Evolutionary conservation across 2,113 vertebrate genomes (phyloP), one percentile per base, ranked within the genome.

Genomic region (Oncorhynchus masou): DNA sequence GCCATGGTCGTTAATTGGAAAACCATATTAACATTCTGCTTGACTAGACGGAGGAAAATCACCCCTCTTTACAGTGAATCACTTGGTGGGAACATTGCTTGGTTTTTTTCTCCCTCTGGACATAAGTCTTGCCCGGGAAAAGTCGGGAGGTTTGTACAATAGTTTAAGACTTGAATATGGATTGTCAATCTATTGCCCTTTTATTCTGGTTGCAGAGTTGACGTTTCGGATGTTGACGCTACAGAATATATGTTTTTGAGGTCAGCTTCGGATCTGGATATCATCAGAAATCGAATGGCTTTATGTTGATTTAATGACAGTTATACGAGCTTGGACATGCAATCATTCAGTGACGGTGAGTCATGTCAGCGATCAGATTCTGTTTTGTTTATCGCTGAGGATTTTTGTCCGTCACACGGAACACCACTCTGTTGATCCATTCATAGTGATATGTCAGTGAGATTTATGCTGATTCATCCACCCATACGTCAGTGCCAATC

Each of bases 21-120:
- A 76, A 80, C 69, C 27, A 19, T 86, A 83, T 83, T 85, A 81
- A 88, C 81, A 82, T 83, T 80, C 69, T 75, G 69, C 78, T 74
- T 13, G 22, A 45, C 19, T 1, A 74, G 70, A 69, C 39, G 20
- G n/a, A 51, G 77, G 70, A 86, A 83, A 83, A 82, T 84, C 69
- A 59, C 22, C 72, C 11, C 75, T 31, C 73, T 76, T 86, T 85
- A 72, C 68, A 19, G 68, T 66, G 80, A 81, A 83, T 85, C 74
- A 49, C 45, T 70, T n/a, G 71, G 25, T 68, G 66, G 22, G 60
- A 48, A 48, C 3, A 71, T 25, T 27, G 24, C 22, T 22, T 77
- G 6, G n/a, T 60, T 16, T 67, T 11, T 27, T 5, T 3, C 31
- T 5, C 39, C 8, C 64, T 49, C 25, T 20, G 39, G n/a, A 27